phyloP scores from a whole-genome alignment of 1,140 invertebrate genomes.

The honey bee (Apis mellifera) region DNA sequence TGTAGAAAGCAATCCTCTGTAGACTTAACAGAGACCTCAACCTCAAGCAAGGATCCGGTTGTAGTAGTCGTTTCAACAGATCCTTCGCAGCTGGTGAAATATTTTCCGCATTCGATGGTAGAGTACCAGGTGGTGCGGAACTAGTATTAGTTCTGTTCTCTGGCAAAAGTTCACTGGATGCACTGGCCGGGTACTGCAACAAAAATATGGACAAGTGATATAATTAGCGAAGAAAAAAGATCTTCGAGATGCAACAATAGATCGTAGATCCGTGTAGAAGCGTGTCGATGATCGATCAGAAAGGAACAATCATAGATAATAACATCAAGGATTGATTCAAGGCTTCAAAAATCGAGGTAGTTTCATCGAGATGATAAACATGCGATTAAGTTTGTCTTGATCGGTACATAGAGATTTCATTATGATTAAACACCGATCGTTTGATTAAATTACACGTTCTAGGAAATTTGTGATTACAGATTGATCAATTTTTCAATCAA shows the following conservation, averaged over 20 bases:
- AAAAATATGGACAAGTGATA: not conserved
- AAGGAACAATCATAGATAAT: not conserved
- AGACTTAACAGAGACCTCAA: conserved; percentile 76
- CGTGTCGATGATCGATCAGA: not conserved
- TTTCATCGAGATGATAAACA: not conserved
- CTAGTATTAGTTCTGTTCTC: conserved; percentile 9
- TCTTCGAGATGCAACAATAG: not conserved
- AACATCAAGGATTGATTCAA: not conserved
- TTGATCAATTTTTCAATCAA: too few species aligned
- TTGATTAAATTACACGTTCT: not conserved
- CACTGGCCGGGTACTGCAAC: conserved; percentile 57
- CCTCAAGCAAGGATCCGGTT: conserved; percentile 76
- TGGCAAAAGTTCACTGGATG: conserved; percentile 35
- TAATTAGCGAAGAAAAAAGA: conserved; percentile 15
- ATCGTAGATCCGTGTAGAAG: not conserved
- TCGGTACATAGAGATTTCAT: too few species aligned
- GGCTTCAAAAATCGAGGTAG: not conserved
- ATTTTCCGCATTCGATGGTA: conserved; percentile 59
- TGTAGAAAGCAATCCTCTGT: conserved; percentile 81
- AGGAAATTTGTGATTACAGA: not conserved
- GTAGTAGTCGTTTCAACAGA: conserved; percentile 78
- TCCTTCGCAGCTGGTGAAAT: conserved; percentile 72
- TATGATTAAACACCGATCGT: too few species aligned
- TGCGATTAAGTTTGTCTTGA: conserved; percentile 8
- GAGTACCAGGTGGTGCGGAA: conserved; percentile 47